These are phyloP conservation scores for Synanthedon andrenaeformis DNA, from an alignment of 2,888 invertebrate species.

Conservation along the genomic window DNA sequence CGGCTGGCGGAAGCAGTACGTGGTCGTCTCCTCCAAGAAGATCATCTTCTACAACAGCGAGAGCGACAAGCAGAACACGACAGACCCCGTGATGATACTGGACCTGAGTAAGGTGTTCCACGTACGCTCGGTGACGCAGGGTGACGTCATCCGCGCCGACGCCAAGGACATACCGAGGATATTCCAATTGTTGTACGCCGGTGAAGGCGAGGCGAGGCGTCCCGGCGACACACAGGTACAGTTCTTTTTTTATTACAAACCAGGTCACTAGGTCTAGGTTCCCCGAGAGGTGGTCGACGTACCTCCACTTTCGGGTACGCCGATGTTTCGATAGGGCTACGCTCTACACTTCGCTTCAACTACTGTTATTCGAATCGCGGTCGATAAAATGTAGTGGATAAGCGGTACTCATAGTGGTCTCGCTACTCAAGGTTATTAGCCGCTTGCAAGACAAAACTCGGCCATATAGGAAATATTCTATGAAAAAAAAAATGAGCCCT, in stretches of 20 bases:
- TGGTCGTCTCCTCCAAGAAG: conserved; percentile 95
- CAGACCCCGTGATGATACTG: conserved; percentile 93
- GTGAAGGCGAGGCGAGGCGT: conserved; percentile 92
- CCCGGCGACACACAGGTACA: conserved; percentile 76
- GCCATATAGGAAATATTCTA: no score
- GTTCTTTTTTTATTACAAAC: conserved; percentile 31
- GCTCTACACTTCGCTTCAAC: no score
- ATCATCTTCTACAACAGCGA: conserved; percentile 98
- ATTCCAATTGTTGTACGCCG: conserved; percentile 96
- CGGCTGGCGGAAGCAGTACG: conserved; percentile 97
- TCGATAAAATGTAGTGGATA: no score
- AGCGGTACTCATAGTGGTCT: no score
- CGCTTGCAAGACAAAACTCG: not conserved
- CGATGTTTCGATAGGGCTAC: no score
- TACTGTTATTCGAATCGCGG: no score
- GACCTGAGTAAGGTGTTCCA: conserved; percentile 99
- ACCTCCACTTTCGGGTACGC: no score
- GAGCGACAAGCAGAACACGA: conserved; percentile 92
- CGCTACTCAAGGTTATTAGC: no score
- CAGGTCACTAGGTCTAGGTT: conserved; percentile 10
- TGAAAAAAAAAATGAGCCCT: no score
- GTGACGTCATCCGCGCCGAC: conserved; percentile 98
- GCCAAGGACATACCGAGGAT: conserved; percentile 99
- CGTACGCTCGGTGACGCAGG: conserved; percentile 97
- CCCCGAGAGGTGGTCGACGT: no score